Conservation (phyloP, 2,888 invertebrate species). For the Diarsia dahlii region DNA sequence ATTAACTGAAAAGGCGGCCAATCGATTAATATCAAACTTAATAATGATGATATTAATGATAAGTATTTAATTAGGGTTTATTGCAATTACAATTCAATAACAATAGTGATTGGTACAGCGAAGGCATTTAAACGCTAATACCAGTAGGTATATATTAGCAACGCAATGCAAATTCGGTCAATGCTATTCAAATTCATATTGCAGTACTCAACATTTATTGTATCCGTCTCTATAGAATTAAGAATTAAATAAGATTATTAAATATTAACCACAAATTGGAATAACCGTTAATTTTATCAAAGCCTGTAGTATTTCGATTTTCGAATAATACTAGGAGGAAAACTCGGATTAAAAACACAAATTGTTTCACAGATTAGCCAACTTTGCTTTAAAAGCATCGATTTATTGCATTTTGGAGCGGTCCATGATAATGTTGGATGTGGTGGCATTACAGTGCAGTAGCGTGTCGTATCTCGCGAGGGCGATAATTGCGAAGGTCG, state of each 20-base stretch:
- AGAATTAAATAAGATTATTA: slow-evolving; percentile 30
- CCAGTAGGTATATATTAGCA: slow-evolving; percentile 53
- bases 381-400: slow-evolving; percentile 19
- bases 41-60: slow-evolving; percentile 35
- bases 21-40: slow-evolving; percentile 24
- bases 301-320: neutral
- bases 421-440: slow-evolving; percentile 17
- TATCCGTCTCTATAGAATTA: slow-evolving; percentile 40
- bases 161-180: slow-evolving; percentile 65
- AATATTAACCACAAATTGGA: slow-evolving; percentile 21
- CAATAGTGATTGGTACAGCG: slow-evolving; percentile 65
- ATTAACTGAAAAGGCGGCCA: slow-evolving; percentile 33
- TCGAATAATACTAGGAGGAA: slow-evolving; percentile 15
- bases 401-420: slow-evolving; percentile 12
- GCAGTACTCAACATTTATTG: slow-evolving; percentile 41
- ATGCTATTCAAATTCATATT: slow-evolving; percentile 65
- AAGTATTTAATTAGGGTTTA: slow-evolving; percentile 56
- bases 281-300: neutral
- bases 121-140: slow-evolving; percentile 62
- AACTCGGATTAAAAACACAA: slow-evolving; percentile 1
- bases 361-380: slow-evolving; percentile 11
- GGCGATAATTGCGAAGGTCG: slow-evolving; percentile 88
- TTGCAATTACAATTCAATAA: slow-evolving; percentile 62
- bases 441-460: slow-evolving; percentile 54
- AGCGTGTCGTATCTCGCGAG: slow-evolving; percentile 76